Conservation (phyloP, 2,888 invertebrate species). For the Scaptomyza caliginosa region DNA sequence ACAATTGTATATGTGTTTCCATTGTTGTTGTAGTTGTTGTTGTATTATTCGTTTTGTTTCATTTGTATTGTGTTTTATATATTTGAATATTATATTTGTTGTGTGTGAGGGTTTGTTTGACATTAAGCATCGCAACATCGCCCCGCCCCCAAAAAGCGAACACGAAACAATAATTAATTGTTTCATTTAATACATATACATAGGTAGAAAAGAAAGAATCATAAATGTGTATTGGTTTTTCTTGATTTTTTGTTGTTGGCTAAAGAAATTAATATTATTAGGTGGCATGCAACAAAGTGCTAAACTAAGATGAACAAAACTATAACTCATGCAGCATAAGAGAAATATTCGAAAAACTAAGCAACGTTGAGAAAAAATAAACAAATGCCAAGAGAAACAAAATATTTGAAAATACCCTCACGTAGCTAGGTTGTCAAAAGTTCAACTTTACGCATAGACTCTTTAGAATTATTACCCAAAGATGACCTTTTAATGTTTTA, state of each 20-base stretch:
- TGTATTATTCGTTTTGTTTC: slow-evolving; percentile 6
- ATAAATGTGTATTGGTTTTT: slow-evolving; percentile 31
- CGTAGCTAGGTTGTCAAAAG: not conserved
- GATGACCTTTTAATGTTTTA: too few relatives aligned
- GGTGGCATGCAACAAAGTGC: slow-evolving; percentile 48
- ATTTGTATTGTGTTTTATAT: slow-evolving; percentile 10
- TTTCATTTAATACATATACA: slow-evolving; percentile 26
- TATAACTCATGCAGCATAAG: slow-evolving; percentile 24
- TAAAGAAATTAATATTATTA: slow-evolving; percentile 41
- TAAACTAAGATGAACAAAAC: slow-evolving; percentile 29
- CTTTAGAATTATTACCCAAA: too few relatives aligned
- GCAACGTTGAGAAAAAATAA: not conserved
- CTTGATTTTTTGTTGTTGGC: too few relatives aligned
- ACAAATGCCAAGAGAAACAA: not conserved
- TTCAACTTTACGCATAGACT: too few relatives aligned
- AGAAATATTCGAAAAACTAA: not conserved
- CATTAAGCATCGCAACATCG: slow-evolving; percentile 32
- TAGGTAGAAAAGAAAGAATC: slow-evolving; percentile 34
- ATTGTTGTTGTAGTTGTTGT: slow-evolving; percentile 46
- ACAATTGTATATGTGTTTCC: slow-evolving; percentile 40
- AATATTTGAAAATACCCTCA: not conserved
- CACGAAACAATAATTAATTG: slow-evolving; percentile 49
- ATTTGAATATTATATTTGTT: slow-evolving; percentile 13
- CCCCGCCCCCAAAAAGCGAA: slow-evolving; percentile 32
- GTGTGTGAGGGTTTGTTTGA: slow-evolving; percentile 29